phyloP scores from a whole-genome alignment of 1,140 invertebrate species.

The Acyrthosiphon pisum region DNA sequence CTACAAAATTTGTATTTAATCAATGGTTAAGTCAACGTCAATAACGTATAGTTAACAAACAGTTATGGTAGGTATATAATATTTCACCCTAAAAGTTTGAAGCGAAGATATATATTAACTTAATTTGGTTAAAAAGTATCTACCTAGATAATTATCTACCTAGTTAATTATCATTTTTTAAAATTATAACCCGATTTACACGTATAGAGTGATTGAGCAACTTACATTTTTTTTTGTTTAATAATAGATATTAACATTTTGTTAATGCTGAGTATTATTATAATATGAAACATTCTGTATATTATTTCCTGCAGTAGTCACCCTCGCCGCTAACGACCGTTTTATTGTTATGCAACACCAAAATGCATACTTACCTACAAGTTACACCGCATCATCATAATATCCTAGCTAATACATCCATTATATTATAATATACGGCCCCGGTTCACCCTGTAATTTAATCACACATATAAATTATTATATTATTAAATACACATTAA shows the following conservation, averaged over 20 bases:
- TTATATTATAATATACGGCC: not conserved
- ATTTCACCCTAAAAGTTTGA: too few species aligned
- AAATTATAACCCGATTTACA: too few species aligned
- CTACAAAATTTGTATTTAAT: too few species aligned
- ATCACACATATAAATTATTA: not conserved
- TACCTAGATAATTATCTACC: too few species aligned
- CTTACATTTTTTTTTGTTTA: not conserved
- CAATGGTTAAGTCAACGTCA: too few species aligned
- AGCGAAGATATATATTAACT: too few species aligned
- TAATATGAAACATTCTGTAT: not conserved
- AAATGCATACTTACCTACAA: not conserved
- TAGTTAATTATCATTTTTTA: too few species aligned
- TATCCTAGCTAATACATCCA: not conserved
- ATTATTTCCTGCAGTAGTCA: not conserved
- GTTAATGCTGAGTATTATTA: not conserved
- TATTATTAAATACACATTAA: slow-evolving; percentile 10
- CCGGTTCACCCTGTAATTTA: not conserved
- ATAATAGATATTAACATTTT: not conserved
- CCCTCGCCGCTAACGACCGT: not conserved
- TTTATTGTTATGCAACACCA: not conserved
- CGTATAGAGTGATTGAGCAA: not conserved
- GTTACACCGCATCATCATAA: not conserved
- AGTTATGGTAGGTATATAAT: too few species aligned
- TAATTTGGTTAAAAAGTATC: too few species aligned
- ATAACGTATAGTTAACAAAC: too few species aligned